phyloP scores from a whole-genome alignment of 2,888 invertebrate species.

The Drosophila pseudotakahashii region DNA sequence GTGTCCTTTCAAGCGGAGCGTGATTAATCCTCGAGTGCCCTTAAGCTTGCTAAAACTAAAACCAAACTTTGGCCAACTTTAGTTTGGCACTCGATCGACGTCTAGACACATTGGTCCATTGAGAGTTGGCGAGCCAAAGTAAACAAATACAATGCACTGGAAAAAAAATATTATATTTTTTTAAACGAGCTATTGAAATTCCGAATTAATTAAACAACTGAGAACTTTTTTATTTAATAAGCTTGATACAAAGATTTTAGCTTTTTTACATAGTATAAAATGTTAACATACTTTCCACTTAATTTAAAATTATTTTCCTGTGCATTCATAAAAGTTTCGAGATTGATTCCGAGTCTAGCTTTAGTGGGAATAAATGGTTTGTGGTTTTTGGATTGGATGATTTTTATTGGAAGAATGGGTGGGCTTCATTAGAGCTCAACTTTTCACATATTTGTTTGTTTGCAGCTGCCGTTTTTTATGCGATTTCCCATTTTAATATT shows the following conservation, averaged over 20 bases:
- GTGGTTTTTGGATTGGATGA: constrained; percentile 3
- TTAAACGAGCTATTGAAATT: no score
- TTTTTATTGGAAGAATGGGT: not conserved
- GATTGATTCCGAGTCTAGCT: not conserved
- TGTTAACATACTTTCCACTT: no score
- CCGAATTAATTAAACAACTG: no score
- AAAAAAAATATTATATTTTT: no score
- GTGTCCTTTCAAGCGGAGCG: constrained; percentile 5
- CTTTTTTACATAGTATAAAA: not conserved
- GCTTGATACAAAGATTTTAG: no score
- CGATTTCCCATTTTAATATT: constrained; percentile 27
- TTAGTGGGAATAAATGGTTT: constrained; percentile 1
- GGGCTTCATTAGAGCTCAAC: constrained; percentile 12
- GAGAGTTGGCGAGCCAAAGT: constrained; percentile 14
- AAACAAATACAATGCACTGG: constrained; percentile 9
- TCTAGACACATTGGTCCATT: constrained; percentile 41
- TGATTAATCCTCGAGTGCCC: constrained; percentile 16
- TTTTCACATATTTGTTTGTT: constrained; percentile 3
- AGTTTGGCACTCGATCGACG: constrained; percentile 36
- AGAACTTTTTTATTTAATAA: no score
- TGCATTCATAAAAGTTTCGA: not conserved
- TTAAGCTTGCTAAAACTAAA: not conserved
- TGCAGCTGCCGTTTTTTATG: constrained; percentile 1
- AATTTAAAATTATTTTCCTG: not conserved
- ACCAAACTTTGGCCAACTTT: constrained; percentile 25